Base-by-base conservation (phyloP, 2,888 invertebrate species). In the Tetramorium bicarinatum region DNA sequence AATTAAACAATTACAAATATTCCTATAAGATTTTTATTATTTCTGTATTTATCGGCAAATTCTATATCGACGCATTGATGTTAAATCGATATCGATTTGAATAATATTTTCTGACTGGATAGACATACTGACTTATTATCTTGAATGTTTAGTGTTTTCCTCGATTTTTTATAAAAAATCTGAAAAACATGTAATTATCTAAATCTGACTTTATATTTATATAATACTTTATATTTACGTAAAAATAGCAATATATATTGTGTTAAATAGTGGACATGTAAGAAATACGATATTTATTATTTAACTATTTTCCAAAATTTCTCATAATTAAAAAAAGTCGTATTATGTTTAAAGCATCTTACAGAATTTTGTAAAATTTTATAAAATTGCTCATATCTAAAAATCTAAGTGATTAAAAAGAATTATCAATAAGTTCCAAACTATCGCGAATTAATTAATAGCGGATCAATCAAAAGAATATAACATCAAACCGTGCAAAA, bases 211-310 rank as follows among this genome's bases (percentile, higher is more conserved):
- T n/a, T n/a, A n/a, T n/a, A n/a, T n/a, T 49, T 1, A 11, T 1
- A 3, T 29, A 29, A 29, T 29, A 29, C 2, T 29, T 29, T 67
- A 67, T n/a, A 0, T 71, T 38, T 69, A 13, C 6, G n/a, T 13
- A 54, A 72, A 72, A 15, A 52, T 54, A 18, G 13, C 1, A 9
- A 11, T 54, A 54, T 18, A 64, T 38, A 2, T 11, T 38, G 6
- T 21, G 2, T 21, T 38, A 62, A 41, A 64, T 41, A 38, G 21
- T 44, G 1, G 49, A 62, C 47, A 34, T 49, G 3, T 0, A n/a
- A 75, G 44, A 69, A 9, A 49, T 52, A n/a, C 13, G 25, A 67
- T 56, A 29, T 21, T 54, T 52, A 13, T 75, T 18, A 41, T 64
- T 64, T n/a, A 62, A 47, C 0, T 61, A 61, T 75, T 18, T 47